Evolutionary conservation across 1,140 invertebrate species (phyloP).

Genomic region (Drosophila miranda): DNA sequence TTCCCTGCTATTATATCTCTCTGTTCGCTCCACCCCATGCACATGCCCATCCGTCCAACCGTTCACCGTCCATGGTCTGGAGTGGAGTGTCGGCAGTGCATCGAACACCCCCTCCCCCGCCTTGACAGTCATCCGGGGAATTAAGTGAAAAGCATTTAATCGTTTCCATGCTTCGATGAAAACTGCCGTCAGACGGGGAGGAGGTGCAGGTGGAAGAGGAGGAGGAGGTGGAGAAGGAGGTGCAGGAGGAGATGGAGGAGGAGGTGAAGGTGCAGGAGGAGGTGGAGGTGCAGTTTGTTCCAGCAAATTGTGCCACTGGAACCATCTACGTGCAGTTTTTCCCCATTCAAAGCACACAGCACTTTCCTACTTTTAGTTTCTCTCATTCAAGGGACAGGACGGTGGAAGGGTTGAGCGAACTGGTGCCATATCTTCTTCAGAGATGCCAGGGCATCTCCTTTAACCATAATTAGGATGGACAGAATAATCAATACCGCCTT

Average conservation of each 20-base stretch:
- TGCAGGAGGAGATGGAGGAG: too few relatives aligned
- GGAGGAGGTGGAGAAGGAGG: too few relatives aligned
- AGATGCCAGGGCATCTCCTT: too few relatives aligned
- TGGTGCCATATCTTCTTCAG: neutral
- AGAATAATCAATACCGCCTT: too few relatives aligned
- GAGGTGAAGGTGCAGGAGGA: neutral
- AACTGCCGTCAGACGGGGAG: neutral
- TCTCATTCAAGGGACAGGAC: conserved; percentile 30
- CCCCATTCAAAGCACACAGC: conserved; percentile 5
- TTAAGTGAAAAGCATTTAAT: conserved; percentile 54
- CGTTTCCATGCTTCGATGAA: conserved; percentile 25
- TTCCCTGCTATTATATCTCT: conserved; percentile 21
- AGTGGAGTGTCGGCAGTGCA: conserved; percentile 22
- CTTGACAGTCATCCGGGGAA: conserved; percentile 31
- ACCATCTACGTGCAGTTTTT: conserved; percentile 21
- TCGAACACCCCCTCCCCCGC: conserved; percentile 55
- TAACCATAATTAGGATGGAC: too few relatives aligned
- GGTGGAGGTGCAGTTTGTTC: neutral
- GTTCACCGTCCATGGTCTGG: too few relatives aligned
- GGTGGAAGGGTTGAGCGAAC: neutral
- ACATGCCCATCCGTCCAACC: neutral
- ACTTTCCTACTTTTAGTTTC: conserved; percentile 45
- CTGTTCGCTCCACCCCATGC: conserved; percentile 8
- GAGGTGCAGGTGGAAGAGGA: too few relatives aligned
- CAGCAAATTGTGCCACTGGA: conserved; percentile 38